phyloP scores from a whole-genome alignment of 2,113 vertebrate genomes.

The Patagioenas fasciata region DNA sequence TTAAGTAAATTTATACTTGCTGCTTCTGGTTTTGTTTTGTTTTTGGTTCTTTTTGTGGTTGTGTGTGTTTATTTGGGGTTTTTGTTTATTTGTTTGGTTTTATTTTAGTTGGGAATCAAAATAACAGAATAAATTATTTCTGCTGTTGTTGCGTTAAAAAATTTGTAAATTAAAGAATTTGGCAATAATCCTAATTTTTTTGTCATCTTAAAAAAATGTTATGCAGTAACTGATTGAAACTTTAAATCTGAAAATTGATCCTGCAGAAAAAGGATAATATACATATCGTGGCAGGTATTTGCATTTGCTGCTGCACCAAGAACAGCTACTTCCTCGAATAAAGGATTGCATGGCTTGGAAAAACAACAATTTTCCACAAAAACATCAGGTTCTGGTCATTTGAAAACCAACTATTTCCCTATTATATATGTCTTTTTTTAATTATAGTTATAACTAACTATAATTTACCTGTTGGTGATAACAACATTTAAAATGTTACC shows the following conservation, averaged over 20 bases:
- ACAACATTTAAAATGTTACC: not conserved
- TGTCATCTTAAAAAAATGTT: not conserved
- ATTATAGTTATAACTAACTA: not conserved
- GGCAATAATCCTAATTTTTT: not conserved
- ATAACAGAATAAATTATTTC: not conserved
- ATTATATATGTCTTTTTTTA: not conserved
- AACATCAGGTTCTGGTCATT: not conserved
- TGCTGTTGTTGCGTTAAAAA: not conserved
- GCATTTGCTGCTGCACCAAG: not conserved
- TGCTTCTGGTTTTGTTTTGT: not conserved
- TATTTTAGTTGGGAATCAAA: not conserved
- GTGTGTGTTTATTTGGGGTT: no score
- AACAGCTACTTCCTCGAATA: not conserved
- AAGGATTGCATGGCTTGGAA: not conserved
- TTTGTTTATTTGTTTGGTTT: not conserved
- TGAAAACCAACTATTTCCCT: not conserved
- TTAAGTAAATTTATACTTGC: not conserved
- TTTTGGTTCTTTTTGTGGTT: no score
- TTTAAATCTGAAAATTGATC: not conserved
- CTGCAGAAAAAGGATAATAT: not conserved
- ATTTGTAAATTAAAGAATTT: not conserved
- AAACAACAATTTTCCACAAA: not conserved
- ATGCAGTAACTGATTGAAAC: not conserved
- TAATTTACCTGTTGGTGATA: not conserved
- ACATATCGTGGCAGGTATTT: not conserved